Evolutionary conservation across 2,113 vertebrate species (phyloP).

Genomic region (Sula dactylatra): DNA sequence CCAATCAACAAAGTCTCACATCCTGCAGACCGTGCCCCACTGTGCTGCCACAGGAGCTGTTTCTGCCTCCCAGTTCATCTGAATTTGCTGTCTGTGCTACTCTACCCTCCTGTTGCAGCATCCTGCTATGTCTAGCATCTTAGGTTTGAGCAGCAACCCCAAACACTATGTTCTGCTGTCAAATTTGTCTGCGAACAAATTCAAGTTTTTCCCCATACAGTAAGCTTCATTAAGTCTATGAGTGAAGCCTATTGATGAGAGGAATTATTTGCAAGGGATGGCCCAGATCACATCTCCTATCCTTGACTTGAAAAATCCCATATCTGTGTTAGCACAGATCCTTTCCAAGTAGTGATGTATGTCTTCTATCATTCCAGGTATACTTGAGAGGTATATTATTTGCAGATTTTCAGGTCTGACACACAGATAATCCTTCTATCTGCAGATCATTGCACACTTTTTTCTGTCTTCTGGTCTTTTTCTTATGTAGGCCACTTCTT

Average conservation of each 20-base stretch:
- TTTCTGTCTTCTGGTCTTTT: neutral
- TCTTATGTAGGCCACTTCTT: neutral
- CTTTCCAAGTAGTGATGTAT: neutral
- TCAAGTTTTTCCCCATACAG: neutral
- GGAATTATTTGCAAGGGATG: conserved; percentile 17
- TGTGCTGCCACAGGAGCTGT: neutral
- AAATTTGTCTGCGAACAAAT: neutral
- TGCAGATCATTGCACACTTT: neutral
- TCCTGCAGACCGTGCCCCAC: neutral
- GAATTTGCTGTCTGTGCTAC: neutral
- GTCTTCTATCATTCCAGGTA: neutral
- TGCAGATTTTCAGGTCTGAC: neutral
- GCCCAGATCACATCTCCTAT: conserved; percentile 49
- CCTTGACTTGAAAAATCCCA: conserved; percentile 70
- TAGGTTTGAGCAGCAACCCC: neutral
- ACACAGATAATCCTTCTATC: neutral
- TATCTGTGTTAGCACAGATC: neutral
- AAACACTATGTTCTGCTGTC: neutral
- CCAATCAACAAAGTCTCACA: neutral
- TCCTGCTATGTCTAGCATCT: neutral
- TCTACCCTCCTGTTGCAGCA: neutral
- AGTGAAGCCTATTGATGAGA: conserved; percentile 35
- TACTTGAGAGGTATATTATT: neutral
- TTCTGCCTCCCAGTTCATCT: neutral
- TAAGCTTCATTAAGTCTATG: neutral